Percentiles rank a stretch among this genome's conserved stretches.
phyloP scores from a whole-genome alignment of 1,140 invertebrate genomes.

The Pararge aegeria region DNA sequence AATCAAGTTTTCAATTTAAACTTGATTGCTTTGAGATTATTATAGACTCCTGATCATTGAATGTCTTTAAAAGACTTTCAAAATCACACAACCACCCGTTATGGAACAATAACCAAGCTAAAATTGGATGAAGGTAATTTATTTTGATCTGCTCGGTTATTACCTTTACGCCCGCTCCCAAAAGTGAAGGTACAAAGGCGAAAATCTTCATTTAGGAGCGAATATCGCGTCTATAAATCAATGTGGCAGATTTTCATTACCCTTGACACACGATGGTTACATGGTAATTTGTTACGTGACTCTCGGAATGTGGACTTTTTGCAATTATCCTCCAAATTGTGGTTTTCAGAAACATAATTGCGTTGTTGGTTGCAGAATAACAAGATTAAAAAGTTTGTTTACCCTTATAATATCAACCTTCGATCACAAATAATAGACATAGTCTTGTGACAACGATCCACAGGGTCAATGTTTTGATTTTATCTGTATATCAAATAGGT shows the following conservation, averaged over 20 bases:
- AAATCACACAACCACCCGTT: too few relatives aligned
- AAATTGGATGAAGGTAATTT: neutral
- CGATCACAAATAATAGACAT: too few relatives aligned
- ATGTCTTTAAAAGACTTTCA: too few relatives aligned
- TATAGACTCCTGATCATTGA: neutral
- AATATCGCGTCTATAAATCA: constrained; percentile 29
- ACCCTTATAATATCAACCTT: too few relatives aligned
- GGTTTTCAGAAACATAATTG: neutral
- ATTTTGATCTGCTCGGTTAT: neutral
- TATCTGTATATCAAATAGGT: too few relatives aligned
- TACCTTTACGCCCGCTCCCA: neutral
- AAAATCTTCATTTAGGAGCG: constrained; percentile 14
- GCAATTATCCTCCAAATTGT: constrained; percentile 13
- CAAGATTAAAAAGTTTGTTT: too few relatives aligned
- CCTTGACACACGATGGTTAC: constrained; percentile 10
- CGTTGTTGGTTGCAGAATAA: too few relatives aligned
- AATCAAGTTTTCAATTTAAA: too few relatives aligned
- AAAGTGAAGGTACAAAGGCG: neutral
- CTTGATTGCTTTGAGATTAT: too few relatives aligned
- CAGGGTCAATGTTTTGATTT: too few relatives aligned
- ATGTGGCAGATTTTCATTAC: constrained; percentile 27
- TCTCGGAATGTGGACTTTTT: constrained; percentile 18
- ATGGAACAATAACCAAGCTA: too few relatives aligned
- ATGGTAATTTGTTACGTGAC: constrained; percentile 24
- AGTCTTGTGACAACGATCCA: too few relatives aligned